A percentile compares a stretch with the other conserved stretches of the same genome.
phyloP scores from a whole-genome alignment of 1,140 invertebrate genomes.

The Pogonomyrmex californicus region DNA sequence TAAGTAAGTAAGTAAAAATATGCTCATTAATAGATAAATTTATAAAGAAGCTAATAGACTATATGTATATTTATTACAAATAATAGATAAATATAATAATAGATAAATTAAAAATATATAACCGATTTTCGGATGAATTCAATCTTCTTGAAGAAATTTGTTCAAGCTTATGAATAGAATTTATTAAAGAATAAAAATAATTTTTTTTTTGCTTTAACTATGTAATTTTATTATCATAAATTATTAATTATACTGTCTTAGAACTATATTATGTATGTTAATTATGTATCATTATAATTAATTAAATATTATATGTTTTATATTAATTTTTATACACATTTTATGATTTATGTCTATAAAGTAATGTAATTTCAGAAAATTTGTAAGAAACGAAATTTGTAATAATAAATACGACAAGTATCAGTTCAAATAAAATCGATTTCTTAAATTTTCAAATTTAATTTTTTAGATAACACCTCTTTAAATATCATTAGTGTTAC shows the following conservation, averaged over 20 bases:
- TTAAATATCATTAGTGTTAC: not conserved
- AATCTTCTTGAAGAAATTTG: not conserved
- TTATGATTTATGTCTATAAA: not conserved
- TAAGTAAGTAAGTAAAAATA: not conserved
- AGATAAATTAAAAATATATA: not conserved
- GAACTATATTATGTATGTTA: not conserved
- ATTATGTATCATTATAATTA: not conserved
- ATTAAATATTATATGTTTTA: no score
- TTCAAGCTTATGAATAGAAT: not conserved
- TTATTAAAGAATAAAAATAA: not conserved
- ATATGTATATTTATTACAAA: no score
- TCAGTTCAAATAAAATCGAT: not conserved
- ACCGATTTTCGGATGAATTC: no score
- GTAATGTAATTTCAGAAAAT: not conserved
- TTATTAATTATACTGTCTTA: not conserved
- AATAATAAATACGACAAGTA: constrained; percentile 7
- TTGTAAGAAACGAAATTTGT: not conserved
- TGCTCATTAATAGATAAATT: not conserved
- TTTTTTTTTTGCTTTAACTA: no score
- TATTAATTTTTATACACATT: not conserved
- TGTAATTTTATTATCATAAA: not conserved
- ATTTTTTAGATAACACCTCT: not conserved
- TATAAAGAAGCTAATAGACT: no score
- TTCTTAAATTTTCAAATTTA: not conserved
- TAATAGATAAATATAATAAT: not conserved